phyloP scores from a whole-genome alignment of 2,797 vertebrate genomes.

The Cuniculus paca region DNA sequence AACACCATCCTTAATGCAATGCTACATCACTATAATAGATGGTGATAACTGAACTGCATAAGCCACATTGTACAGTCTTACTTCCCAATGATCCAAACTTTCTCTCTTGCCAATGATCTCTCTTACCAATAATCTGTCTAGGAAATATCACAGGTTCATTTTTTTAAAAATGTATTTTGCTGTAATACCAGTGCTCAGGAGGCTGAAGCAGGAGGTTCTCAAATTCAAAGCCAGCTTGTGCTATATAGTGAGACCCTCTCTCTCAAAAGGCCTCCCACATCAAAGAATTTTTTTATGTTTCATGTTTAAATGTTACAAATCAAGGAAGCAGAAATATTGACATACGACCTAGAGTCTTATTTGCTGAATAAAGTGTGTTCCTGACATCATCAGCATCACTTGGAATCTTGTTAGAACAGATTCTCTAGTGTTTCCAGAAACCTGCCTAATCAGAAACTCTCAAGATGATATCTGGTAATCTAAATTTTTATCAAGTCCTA shows the following conservation, averaged over 20 bases:
- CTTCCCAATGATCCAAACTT: neutral
- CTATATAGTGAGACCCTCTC: neutral
- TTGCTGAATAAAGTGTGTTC: neutral
- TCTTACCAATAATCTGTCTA: conserved; percentile 42
- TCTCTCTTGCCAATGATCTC: neutral
- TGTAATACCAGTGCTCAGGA: neutral
- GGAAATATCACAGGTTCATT: conserved; percentile 30
- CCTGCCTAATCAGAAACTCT: neutral
- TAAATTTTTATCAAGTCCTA: neutral
- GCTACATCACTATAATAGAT: neutral
- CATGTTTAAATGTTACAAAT: conserved; percentile 21
- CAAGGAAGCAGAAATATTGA: conserved; percentile 8
- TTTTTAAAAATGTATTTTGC: conserved; percentile 24
- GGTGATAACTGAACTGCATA: conserved; percentile 35
- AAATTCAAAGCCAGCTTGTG: neutral
- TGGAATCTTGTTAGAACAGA: neutral
- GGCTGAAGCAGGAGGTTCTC: neutral
- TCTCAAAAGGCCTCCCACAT: neutral
- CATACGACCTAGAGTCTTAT: neutral
- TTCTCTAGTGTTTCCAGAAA: neutral
- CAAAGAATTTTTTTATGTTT: neutral
- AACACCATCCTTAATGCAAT: neutral
- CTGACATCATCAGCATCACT: neutral
- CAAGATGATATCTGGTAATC: neutral
- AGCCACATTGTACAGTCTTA: conserved; percentile 32